Evolutionary conservation across 2,888 invertebrate genomes (phyloP).

Genomic region (Cyaniris semiargus): DNA sequence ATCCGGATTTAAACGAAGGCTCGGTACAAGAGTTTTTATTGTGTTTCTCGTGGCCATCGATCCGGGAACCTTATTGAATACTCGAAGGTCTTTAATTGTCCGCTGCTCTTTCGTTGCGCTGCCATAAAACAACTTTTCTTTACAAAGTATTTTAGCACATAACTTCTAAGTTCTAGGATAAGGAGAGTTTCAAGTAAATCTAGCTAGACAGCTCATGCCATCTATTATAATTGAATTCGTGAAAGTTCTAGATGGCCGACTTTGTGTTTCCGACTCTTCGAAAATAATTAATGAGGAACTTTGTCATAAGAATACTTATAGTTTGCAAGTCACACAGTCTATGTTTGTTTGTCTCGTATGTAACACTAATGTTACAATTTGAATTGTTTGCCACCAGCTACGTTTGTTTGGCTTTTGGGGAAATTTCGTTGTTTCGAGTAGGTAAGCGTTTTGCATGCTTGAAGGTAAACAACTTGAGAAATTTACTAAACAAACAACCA

Average conservation of each 20-base stretch:
- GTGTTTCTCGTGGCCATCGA: background rate
- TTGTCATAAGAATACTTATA: background rate
- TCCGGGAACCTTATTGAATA: background rate
- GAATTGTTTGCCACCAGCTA: background rate
- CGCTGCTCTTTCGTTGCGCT: background rate
- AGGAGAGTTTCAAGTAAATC: background rate
- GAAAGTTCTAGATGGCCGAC: background rate
- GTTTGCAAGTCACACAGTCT: background rate
- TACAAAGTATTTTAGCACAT: background rate
- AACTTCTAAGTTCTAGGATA: background rate
- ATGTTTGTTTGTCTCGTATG: background rate
- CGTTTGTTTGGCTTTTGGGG: background rate
- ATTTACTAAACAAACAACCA: constrained; percentile 3
- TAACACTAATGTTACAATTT: constrained; percentile 3
- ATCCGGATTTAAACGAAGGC: background rate
- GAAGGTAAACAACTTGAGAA: constrained; percentile 11
- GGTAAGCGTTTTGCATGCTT: background rate
- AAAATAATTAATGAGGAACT: constrained; percentile 22
- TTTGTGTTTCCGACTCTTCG: background rate
- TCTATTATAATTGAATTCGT: background rate
- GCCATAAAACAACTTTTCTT: background rate
- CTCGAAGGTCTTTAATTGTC: background rate
- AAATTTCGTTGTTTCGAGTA: constrained; percentile 10
- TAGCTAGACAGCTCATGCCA: background rate
- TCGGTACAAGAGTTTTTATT: background rate